These are phyloP conservation scores for Gobiocypris rarus DNA, from an alignment of 2,113 vertebrate genomes.

Conservation along the genomic window DNA sequence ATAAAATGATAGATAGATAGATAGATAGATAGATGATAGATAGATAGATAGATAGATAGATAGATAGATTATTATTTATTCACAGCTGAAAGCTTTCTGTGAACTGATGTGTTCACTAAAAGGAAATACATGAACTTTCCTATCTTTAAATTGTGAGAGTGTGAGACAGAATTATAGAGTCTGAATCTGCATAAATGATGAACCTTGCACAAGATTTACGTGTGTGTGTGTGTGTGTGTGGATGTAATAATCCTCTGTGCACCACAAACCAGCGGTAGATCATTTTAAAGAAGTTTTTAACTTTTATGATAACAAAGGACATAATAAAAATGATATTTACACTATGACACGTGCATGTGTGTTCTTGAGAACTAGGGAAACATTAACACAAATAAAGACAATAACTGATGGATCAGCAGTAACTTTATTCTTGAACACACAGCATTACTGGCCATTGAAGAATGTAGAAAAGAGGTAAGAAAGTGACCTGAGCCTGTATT, in stretches of 20 bases:
- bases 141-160: not conserved
- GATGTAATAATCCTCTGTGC: not conserved
- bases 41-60: too few relatives aligned
- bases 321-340: constrained; percentile 25
- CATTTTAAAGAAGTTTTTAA: constrained; percentile 12
- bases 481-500: constrained; percentile 10
- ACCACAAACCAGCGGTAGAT: not conserved
- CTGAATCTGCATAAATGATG: constrained; percentile 2
- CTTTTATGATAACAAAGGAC: constrained; percentile 23
- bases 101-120: not conserved
- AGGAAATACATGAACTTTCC: not conserved
- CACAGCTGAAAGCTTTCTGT: not conserved
- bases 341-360: not conserved
- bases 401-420: not conserved
- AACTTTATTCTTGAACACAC: constrained; percentile 13
- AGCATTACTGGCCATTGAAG: not conserved
- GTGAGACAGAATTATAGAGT: not conserved
- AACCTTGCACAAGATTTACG: not conserved
- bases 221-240: not conserved
- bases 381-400: not conserved
- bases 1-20: not conserved
- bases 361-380: constrained; percentile 5
- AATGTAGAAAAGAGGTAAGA: constrained; percentile 21
- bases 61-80: constrained; percentile 20
- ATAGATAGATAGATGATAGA: too few relatives aligned